These are phyloP conservation scores for Anagyrus pseudococci DNA, from an alignment of 2,888 invertebrate species.

Conservation along the genomic window DNA sequence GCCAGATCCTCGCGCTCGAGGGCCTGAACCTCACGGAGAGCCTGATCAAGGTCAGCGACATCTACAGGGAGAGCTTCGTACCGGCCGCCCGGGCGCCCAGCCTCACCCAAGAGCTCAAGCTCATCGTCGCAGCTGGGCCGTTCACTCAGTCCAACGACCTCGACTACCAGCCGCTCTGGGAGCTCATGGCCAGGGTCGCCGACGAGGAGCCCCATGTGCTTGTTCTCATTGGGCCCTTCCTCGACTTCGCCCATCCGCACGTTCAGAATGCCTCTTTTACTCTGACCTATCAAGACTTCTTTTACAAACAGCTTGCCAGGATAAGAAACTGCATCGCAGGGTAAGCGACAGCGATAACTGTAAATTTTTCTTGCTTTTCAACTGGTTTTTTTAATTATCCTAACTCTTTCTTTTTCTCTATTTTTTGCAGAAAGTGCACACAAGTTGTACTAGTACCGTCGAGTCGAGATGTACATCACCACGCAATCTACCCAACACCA, in stretches of 20 bases:
- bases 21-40: slow-evolving; percentile 77
- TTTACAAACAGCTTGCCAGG: slow-evolving; percentile 73
- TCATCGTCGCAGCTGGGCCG: slow-evolving; percentile 84
- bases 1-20: slow-evolving; percentile 78
- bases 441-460: slow-evolving; percentile 80
- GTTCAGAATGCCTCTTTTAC: slow-evolving; percentile 69
- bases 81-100: slow-evolving; percentile 60
- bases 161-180: slow-evolving; percentile 81
- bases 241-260: slow-evolving; percentile 74
- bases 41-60: slow-evolving; percentile 71
- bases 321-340: slow-evolving; percentile 70
- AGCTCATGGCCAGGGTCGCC: slow-evolving; percentile 73
- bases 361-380: not conserved
- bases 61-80: slow-evolving; percentile 65
- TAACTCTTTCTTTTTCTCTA: no score
- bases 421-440: slow-evolving; percentile 67
- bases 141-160: slow-evolving; percentile 81
- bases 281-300: slow-evolving; percentile 76
- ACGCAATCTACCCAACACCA: slow-evolving; percentile 84
- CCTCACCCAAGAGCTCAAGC: slow-evolving; percentile 60
- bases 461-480: slow-evolving; percentile 78
- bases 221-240: slow-evolving; percentile 84
- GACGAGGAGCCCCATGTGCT: slow-evolving; percentile 79
- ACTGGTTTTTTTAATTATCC: no score
- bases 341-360: slow-evolving; percentile 61